phyloP scores from a whole-genome alignment of 2,888 invertebrate species.

The Ischnura elegans region DNA sequence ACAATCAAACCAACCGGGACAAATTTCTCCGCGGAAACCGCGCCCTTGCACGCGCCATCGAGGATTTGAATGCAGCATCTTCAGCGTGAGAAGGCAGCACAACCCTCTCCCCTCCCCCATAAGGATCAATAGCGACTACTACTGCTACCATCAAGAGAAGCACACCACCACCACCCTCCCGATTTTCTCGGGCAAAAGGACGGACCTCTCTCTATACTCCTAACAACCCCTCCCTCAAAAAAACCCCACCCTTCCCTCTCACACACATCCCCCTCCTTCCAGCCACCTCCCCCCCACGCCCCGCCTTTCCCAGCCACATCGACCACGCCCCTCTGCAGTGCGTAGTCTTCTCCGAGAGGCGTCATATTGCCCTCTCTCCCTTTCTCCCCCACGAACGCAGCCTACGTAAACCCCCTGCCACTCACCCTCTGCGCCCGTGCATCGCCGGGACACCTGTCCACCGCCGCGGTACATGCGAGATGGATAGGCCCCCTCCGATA shows the following conservation, averaged over 20 bases:
- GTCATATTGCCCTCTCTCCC: conserved; percentile 33
- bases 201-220: conserved; percentile 37
- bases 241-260: not conserved
- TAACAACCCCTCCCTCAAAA: not conserved
- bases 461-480: conserved; percentile 19
- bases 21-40: conserved; percentile 34
- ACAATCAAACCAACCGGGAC: not conserved
- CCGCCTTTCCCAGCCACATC: conserved; percentile 51
- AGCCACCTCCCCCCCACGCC: conserved; percentile 1
- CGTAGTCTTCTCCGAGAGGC: conserved; percentile 52
- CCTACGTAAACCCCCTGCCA: not conserved
- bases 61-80: conserved; percentile 64
- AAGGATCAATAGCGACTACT: conserved; percentile 66
- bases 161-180: conserved; percentile 52
- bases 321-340: conserved; percentile 67
- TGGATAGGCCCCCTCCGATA: not conserved
- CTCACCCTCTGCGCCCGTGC: conserved; percentile 29
- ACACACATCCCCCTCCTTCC: not conserved
- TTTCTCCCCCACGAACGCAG: not conserved
- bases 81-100: conserved; percentile 61
- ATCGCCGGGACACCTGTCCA: conserved; percentile 66
- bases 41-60: conserved; percentile 9
- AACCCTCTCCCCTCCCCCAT: conserved; percentile 30
- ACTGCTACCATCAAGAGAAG: conserved; percentile 61
- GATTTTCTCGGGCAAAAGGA: conserved; percentile 14